Percentiles rank a stretch among this genome's conserved stretches.
Evolutionary conservation across 2,797 vertebrate genomes (phyloP).

Genomic region (Sitta carolinensis): DNA sequence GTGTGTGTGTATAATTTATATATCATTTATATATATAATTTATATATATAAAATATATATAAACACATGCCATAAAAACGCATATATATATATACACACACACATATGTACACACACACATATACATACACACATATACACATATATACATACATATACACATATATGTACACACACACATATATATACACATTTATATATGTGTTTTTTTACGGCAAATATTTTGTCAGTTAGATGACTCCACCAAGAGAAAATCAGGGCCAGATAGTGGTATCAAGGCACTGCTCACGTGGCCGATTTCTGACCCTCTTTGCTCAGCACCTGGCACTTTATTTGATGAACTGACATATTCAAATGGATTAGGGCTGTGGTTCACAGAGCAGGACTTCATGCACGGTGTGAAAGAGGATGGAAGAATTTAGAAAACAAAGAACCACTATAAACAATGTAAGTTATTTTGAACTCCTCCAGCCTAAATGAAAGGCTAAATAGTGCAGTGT

Average conservation of each 20-base stretch:
- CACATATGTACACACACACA: no score
- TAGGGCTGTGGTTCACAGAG: background rate
- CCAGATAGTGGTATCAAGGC: background rate
- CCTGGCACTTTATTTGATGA: background rate
- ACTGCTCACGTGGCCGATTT: rapidly evolving
- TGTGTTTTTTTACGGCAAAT: background rate
- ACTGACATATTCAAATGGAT: background rate
- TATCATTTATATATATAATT: no score
- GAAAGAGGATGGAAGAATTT: background rate
- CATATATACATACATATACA: no score
- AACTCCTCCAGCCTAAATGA: background rate
- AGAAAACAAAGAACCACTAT: background rate
- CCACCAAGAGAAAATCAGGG: background rate
- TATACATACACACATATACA: no score
- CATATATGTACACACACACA: no score
- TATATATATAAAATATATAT: no score
- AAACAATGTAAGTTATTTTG: background rate
- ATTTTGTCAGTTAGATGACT: background rate
- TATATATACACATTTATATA: no score
- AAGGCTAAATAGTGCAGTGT: background rate
- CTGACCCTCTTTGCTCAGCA: background rate
- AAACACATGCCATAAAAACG: no score
- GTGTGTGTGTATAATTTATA: no score
- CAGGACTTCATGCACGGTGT: background rate
- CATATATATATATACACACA: no score